Base-by-base conservation (phyloP, 2,888 invertebrate species). In the Barypeithes pellucidus region DNA sequence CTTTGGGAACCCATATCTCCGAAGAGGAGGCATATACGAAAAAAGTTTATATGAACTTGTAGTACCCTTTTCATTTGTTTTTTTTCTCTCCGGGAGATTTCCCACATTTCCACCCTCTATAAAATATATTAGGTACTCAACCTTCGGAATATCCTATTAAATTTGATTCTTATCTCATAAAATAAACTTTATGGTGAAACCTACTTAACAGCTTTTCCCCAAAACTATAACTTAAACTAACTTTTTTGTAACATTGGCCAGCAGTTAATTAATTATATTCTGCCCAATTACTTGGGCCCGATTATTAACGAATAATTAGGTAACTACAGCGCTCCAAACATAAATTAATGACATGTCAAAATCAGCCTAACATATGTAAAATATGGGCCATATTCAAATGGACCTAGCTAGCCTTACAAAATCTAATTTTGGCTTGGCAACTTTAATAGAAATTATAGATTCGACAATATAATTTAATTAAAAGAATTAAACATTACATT, bases 281-380 rank as follows among this genome's bases (percentile, higher is more conserved):
- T 20, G 24, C 63, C 59, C 68, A 68, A 73, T 63, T 68, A 60
- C 68, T 73, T 73, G 52, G 43, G 24, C 65, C 36, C 12, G 50
- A 54, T 69, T 73, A 65, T 67, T 54, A 67, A 67, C 72, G 62
- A 73, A 61, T 73, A 73, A 73, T 73, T 73, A 73, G 73, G 68
- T 62, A 68, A 63, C 67, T 73, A 68, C 59, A 36, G 22, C 50
- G 39, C 24, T 54, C 43, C 62, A 62, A 63, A 69, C 22, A 43
- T 43, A 54, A 65, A 63, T 68, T 68, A 73, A 73, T 73, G 54
- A 73, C 45, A 24, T 73, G 73, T 65, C 73, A 73, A 68, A 73
- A 62, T 73, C 73, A 73, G 73, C 47, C 67, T 72, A 59, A 61
- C 39, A 41, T 52, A 60, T 61, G 60, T 62, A 69, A 69, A 62